Percentiles rank a stretch among this genome's conserved stretches.
These are phyloP conservation scores for Buphagus erythrorhynchus DNA, from an alignment of 2,797 vertebrate species.

Conservation along the genomic window DNA sequence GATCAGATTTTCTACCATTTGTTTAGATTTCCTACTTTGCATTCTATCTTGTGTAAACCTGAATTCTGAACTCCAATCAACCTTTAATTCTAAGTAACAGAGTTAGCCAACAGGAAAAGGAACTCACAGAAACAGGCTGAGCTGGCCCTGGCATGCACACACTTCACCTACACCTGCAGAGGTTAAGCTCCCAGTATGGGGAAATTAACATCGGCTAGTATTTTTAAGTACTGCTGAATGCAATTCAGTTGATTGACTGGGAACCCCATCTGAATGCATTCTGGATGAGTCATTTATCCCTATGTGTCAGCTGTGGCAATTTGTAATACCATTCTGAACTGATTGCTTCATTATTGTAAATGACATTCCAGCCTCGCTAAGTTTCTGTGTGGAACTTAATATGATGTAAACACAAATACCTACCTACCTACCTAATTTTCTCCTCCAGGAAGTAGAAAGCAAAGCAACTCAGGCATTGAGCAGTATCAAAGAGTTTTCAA, in stretches of 20 bases:
- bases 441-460: neutral
- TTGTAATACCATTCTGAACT: neutral
- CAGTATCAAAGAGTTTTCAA: neutral
- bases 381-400: neutral
- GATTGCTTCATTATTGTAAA: neutral
- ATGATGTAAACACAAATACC: neutral
- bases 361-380: neutral
- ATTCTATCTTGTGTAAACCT: neutral
- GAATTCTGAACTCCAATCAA: neutral
- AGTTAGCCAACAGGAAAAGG: neutral
- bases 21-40: neutral
- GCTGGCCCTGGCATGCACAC: accelerated
- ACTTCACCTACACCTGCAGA: neutral
- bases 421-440: neutral
- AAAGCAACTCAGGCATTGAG: neutral
- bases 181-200: neutral
- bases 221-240: neutral
- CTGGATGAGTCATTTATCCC: neutral
- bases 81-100: neutral
- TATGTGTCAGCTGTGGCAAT: neutral
- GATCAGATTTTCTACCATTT: neutral
- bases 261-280: neutral
- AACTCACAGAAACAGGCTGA: neutral
- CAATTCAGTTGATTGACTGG: neutral
- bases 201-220: neutral